These are phyloP conservation scores for Heliconius himera DNA, from an alignment of 1,140 invertebrate species.

Conservation along the genomic window DNA sequence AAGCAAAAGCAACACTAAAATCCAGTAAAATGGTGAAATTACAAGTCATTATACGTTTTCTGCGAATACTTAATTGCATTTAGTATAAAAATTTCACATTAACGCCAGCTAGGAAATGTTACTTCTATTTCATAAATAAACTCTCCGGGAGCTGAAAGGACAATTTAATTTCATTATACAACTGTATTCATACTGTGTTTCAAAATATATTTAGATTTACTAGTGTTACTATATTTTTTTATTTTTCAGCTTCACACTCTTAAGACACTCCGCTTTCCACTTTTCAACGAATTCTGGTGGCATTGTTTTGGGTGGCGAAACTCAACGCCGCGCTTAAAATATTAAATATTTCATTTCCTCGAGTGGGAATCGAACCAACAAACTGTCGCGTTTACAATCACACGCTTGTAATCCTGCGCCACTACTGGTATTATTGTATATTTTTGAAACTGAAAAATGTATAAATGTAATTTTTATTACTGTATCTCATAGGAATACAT, in stretches of 20 bases:
- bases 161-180: not conserved
- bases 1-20: not conserved
- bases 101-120: slow-evolving; percentile 10
- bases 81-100: slow-evolving; percentile 6
- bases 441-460: not conserved
- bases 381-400: too few relatives aligned
- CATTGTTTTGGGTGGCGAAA: too few relatives aligned
- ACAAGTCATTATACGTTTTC: not conserved
- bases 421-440: not conserved
- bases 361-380: too few relatives aligned
- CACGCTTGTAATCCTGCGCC: too few relatives aligned
- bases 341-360: too few relatives aligned
- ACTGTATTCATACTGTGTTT: not conserved
- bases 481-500: not conserved
- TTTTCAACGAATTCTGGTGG: too few relatives aligned
- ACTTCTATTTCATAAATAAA: slow-evolving; percentile 7
- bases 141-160: not conserved
- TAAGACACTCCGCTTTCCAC: too few relatives aligned
- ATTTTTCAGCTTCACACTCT: too few relatives aligned
- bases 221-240: not conserved
- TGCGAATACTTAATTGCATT: not conserved
- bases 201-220: not conserved
- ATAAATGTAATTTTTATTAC: not conserved
- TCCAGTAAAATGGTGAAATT: not conserved
- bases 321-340: too few relatives aligned